phyloP scores from a whole-genome alignment of 2,113 vertebrate genomes.

The Scomber japonicus region DNA sequence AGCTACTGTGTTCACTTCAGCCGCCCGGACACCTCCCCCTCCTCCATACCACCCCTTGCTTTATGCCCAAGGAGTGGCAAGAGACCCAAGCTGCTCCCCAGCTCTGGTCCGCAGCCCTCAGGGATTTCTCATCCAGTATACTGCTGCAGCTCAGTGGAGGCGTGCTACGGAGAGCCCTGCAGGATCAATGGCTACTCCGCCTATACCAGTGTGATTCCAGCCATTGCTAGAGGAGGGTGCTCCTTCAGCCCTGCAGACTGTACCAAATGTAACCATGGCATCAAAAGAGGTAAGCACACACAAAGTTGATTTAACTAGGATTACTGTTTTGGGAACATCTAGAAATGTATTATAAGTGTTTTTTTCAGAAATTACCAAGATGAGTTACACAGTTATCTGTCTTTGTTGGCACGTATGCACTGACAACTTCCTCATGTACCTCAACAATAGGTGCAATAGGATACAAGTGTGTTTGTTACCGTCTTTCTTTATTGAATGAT shows the following conservation, averaged over 20 bases:
- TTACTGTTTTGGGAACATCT: slow-evolving; percentile 1
- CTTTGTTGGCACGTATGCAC: neutral
- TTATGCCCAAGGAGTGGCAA: slow-evolving; percentile 83
- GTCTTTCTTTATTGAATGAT: no score
- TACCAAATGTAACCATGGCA: slow-evolving; percentile 88
- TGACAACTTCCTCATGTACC: neutral
- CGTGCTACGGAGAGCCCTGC: slow-evolving; percentile 90
- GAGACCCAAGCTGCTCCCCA: slow-evolving; percentile 88
- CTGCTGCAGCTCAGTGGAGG: slow-evolving; percentile 89
- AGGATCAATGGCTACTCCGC: slow-evolving; percentile 86
- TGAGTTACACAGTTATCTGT: neutral
- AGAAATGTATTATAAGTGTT: neutral
- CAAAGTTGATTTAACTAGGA: neutral
- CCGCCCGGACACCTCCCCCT: slow-evolving; percentile 79
- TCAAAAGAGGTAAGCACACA: slow-evolving; percentile 90
- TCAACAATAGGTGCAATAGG: no score
- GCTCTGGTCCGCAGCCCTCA: slow-evolving; percentile 85
- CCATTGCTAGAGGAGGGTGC: slow-evolving; percentile 86
- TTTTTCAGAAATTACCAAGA: neutral
- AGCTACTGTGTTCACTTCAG: slow-evolving; percentile 86
- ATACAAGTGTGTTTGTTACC: no score
- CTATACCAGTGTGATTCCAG: slow-evolving; percentile 87
- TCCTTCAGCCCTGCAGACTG: slow-evolving; percentile 84
- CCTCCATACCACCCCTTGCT: slow-evolving; percentile 86
- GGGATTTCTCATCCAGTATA: slow-evolving; percentile 91